These are phyloP conservation scores for Choreutis nemorana DNA, from an alignment of 2,888 invertebrate genomes.

Conservation along the genomic window DNA sequence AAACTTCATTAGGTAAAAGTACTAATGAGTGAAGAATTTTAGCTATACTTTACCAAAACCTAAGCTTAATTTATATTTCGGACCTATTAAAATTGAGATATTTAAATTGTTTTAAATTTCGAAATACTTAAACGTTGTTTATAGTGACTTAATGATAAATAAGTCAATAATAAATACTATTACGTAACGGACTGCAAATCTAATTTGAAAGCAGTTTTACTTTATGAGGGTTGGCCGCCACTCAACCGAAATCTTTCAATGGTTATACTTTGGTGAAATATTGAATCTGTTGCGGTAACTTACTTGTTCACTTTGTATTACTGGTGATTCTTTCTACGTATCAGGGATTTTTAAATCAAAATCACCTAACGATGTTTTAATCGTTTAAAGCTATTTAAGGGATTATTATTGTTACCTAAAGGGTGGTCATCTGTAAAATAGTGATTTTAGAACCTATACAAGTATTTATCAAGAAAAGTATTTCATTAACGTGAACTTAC, in stretches of 20 bases:
- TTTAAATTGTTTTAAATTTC: constrained; percentile 5
- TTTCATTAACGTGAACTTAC: too few species aligned
- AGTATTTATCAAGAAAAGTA: too few species aligned
- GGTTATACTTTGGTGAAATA: constrained; percentile 28
- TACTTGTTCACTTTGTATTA: too few species aligned
- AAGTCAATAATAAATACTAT: neutral
- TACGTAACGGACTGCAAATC: constrained; percentile 5
- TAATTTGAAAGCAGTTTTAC: constrained; percentile 3
- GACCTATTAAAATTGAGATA: constrained; percentile 2
- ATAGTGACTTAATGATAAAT: constrained; percentile 6
- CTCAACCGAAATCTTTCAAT: constrained; percentile 6
- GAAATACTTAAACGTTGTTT: too few species aligned
- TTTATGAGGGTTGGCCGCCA: neutral
- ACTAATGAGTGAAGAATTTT: too few species aligned
- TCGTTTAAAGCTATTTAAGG: too few species aligned
- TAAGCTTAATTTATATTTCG: constrained; percentile 12
- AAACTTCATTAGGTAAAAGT: constrained; percentile 13
- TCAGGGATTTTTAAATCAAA: too few species aligned
- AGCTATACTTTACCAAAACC: constrained; percentile 13
- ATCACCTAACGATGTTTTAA: too few species aligned
- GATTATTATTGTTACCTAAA: too few species aligned
- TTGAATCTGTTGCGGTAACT: constrained; percentile 32
- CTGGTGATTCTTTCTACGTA: too few species aligned
- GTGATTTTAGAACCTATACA: too few species aligned
- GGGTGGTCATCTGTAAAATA: too few species aligned